Evolutionary conservation across 2,888 invertebrate species (phyloP), one percentile per base, ranked within the genome.

Genomic region (Acanthosepion pharaonis): DNA sequence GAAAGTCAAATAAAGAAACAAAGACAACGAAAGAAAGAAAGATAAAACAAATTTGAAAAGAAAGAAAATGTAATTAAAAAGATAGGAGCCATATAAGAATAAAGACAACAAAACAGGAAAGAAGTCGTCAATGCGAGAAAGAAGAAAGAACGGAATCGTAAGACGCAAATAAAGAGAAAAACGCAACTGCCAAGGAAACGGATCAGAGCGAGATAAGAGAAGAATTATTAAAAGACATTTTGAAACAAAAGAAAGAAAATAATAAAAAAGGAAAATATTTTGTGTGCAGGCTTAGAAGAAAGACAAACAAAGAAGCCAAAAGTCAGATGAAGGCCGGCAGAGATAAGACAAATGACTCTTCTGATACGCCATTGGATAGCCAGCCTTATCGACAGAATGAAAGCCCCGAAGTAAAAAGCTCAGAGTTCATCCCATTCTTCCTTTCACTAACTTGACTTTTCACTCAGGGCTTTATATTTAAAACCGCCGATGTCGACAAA

Each of bases 291-390:
- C 78, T 9, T 1, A 15, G 78, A 78, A 11, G 78, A 23, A 33
- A 78, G 78, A 23, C 5, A n/a, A 78, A 78, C 78, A n/a, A 78
- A 9, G n/a, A 78, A 78, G 78, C n/a, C 78, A 33, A 78, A n/a
- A 15, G 78, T 78, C 78, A 78, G 78, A 33, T 33, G 18, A 33
- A 78, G 33, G n/a, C n/a, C n/a, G n/a, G n/a, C 78, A 78, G 15
- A 33, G 78, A 78, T 78, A 78, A 78, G n/a, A 78, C 78, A 78
- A 78, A 78, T 78, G 78, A 78, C 78, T 78, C 33, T 78, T 78
- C 78, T 78, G 78, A 78, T 78, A 33, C 33, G 78, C 11, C n/a
- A 4, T 33, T 33, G n/a, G 78, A 78, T 78, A 78, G 78, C 78
- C 78, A 9, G 15, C 78, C 78, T 78, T 78, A 78, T 78, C 78